These are phyloP conservation scores for Steinernema feltiae DNA, from an alignment of 1,140 invertebrate genomes.

Conservation along the genomic window DNA sequence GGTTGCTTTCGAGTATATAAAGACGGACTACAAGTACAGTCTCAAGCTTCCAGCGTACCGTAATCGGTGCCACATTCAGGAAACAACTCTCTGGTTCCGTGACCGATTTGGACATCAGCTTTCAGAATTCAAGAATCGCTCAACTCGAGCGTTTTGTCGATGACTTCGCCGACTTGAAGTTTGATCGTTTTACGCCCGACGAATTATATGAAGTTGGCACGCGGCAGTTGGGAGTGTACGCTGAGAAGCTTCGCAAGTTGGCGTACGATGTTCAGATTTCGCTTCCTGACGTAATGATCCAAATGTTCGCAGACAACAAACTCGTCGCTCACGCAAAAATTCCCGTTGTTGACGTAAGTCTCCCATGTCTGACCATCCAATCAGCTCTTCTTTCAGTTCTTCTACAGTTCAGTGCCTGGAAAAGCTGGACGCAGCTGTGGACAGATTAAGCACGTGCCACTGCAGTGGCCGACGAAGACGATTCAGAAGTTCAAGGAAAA, in stretches of 20 bases:
- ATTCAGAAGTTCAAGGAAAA: constrained; percentile 36
- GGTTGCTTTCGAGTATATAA: constrained; percentile 20
- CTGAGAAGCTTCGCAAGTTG: neutral
- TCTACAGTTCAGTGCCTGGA: neutral
- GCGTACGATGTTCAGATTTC: constrained; percentile 19
- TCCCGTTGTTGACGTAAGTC: constrained; percentile 30
- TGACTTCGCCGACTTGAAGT: constrained; percentile 31
- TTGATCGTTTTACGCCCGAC: neutral
- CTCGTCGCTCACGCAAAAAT: constrained; percentile 43
- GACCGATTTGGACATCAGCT: constrained; percentile 27
- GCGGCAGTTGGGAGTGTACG: neutral
- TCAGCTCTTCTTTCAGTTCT: neutral
- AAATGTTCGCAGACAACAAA: constrained; percentile 40
- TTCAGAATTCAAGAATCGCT: constrained; percentile 34
- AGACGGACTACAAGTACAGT: neutral
- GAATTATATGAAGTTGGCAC: neutral
- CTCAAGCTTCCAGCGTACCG: neutral
- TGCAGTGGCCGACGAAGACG: constrained; percentile 25
- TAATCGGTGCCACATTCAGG: neutral
- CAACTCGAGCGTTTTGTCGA: constrained; percentile 17
- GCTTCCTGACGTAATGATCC: constrained; percentile 40
- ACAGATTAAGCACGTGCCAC: constrained; percentile 27
- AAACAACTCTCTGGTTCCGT: neutral
- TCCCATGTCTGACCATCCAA: neutral
- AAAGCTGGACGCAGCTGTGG: constrained; percentile 28